A percentile compares a stretch with the other conserved stretches of the same genome.
phyloP scores from a whole-genome alignment of 37 sponge, comb jelly and placozoan genomes.

The Aplysina aerophoba region DNA sequence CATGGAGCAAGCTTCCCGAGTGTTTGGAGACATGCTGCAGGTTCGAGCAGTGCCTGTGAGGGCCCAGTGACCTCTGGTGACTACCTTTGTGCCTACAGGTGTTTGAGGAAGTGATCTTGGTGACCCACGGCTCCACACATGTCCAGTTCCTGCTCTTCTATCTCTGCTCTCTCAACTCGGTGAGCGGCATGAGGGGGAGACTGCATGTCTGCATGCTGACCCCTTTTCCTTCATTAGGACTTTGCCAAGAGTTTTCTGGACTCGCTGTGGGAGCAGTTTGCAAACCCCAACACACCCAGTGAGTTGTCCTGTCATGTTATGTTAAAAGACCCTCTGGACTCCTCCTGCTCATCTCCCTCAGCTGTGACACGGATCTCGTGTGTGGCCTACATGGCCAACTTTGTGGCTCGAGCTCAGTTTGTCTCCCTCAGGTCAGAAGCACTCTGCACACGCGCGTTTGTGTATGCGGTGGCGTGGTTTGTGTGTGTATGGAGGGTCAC shows the following conservation, averaged over 20 bases:
- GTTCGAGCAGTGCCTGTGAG: background rate
- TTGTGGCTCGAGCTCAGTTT: constrained; percentile 82
- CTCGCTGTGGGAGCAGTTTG: constrained; percentile 73
- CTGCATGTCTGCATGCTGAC: no score
- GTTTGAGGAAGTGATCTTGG: constrained; percentile 62
- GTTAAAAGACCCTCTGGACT: no score
- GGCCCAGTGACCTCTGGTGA: background rate
- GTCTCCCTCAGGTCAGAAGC: constrained; percentile 57
- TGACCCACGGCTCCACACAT: constrained; percentile 78
- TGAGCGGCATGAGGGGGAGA: constrained; percentile 8
- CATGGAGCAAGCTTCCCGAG: background rate
- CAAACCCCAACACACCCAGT: constrained; percentile 52
- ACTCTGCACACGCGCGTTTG: background rate
- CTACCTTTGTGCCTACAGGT: constrained; percentile 38
- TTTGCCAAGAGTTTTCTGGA: constrained; percentile 66
- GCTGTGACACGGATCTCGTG: constrained; percentile 59
- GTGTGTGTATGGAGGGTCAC: background rate
- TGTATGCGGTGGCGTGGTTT: background rate
- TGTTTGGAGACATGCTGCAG: background rate
- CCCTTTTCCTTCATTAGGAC: constrained; percentile 40
- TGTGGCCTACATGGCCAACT: constrained; percentile 83
- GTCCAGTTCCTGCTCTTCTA: constrained; percentile 85
- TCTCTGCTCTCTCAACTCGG: constrained; percentile 61
- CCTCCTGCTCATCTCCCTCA: background rate
- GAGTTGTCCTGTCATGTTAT: background rate